Conservation (phyloP, 2,113 vertebrate genomes). For the Myotis yumanensis region DNA sequence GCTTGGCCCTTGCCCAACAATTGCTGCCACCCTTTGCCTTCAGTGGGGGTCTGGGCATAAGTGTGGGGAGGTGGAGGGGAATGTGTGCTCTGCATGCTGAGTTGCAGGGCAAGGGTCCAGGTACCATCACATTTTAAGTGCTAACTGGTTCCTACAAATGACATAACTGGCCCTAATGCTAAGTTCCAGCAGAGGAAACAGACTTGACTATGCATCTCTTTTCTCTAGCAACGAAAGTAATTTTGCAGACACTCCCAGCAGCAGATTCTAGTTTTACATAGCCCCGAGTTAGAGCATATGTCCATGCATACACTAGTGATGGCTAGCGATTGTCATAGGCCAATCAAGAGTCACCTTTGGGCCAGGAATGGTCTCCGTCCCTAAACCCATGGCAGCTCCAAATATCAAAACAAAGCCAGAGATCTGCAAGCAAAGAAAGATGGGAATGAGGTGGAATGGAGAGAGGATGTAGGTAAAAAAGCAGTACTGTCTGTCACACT, state of each 20-base stretch:
- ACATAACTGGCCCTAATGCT: background rate
- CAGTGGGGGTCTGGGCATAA: rapidly evolving
- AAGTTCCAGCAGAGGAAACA: background rate
- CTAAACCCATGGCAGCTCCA: background rate
- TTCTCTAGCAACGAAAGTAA: background rate
- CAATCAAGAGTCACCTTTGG: background rate
- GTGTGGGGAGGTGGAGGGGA: background rate
- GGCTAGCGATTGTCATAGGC: background rate
- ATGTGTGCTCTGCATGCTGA: background rate
- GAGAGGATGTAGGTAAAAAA: background rate
- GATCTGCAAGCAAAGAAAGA: background rate
- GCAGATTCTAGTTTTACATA: background rate
- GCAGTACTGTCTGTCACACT: background rate
- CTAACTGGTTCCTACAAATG: background rate
- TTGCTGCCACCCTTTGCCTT: background rate
- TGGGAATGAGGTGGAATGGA: too few species aligned
- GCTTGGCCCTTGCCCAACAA: background rate
- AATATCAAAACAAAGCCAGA: background rate
- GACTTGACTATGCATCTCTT: background rate
- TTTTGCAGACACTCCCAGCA: background rate
- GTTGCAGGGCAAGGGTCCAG: rapidly evolving
- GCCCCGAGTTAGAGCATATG: background rate
- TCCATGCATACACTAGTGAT: background rate
- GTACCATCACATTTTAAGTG: background rate
- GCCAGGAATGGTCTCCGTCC: background rate